A percentile compares a stretch with the other conserved stretches of the same genome.
Evolutionary conservation across 1,140 invertebrate species (phyloP).

Genomic region (Ceratina japonica): DNA sequence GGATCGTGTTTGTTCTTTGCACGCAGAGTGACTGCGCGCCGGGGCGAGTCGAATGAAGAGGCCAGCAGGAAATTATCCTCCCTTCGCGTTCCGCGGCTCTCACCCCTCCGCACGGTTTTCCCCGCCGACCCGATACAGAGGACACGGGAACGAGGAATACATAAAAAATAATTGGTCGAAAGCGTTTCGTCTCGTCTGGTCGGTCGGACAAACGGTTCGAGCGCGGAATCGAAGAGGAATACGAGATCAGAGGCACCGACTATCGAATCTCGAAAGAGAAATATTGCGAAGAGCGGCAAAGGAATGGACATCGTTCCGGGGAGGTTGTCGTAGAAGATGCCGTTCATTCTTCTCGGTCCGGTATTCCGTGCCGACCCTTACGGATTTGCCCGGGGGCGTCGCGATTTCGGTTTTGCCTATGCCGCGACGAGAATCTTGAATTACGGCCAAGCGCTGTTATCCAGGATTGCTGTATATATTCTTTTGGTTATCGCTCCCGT

Average conservation of each 20-base stretch:
- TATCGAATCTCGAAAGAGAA: neutral
- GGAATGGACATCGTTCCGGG: neutral
- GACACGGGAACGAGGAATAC: too few species aligned
- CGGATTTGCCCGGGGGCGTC: slow-evolving; percentile 40
- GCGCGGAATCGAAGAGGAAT: neutral
- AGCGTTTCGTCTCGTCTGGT: neutral
- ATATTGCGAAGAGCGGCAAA: neutral
- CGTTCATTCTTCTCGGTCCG: slow-evolving; percentile 56
- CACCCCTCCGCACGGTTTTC: too few species aligned
- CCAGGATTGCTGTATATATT: slow-evolving; percentile 2
- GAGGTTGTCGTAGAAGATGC: slow-evolving; percentile 43
- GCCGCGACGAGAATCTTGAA: slow-evolving; percentile 40
- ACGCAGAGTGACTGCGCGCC: slow-evolving; percentile 29
- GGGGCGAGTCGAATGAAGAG: neutral
- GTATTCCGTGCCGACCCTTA: slow-evolving; percentile 42
- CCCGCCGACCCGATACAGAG: too few species aligned
- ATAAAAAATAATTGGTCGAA: too few species aligned
- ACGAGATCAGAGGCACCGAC: neutral
- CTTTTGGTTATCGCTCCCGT: neutral
- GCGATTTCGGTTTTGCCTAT: slow-evolving; percentile 46
- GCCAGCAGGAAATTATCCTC: neutral
- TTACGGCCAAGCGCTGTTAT: slow-evolving; percentile 39
- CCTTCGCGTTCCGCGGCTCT: too few species aligned
- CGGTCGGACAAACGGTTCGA: too few species aligned
- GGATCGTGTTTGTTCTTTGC: slow-evolving; percentile 59